Percentiles rank a stretch among this genome's conserved stretches.
Evolutionary conservation across 2,888 invertebrate genomes (phyloP).

Genomic region (Buathra laborator): DNA sequence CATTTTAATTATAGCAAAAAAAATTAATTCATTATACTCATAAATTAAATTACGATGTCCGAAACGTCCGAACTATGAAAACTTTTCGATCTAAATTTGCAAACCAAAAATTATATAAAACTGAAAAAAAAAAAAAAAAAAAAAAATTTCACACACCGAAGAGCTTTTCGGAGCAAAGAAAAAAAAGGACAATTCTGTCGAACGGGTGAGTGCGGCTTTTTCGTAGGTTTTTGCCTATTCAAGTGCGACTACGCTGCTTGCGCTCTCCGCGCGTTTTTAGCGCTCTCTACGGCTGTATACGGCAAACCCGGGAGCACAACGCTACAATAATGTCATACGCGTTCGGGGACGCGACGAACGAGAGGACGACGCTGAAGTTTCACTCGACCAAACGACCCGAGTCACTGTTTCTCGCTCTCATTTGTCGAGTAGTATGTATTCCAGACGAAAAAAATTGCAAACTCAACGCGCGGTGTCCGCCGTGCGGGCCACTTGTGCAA

Average conservation of each 20-base stretch:
- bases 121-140: too few species aligned
- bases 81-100: too few species aligned
- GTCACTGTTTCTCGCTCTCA: neutral
- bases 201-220: neutral
- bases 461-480: slow-evolving; percentile 56
- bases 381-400: slow-evolving; percentile 48
- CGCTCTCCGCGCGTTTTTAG: slow-evolving; percentile 42
- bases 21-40: neutral
- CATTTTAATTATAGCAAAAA: neutral
- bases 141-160: too few species aligned
- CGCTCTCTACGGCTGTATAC: neutral
- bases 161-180: too few species aligned
- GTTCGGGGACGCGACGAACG: slow-evolving; percentile 7
- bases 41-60: neutral
- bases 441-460: slow-evolving; percentile 59
- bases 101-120: too few species aligned
- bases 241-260: slow-evolving; percentile 15
- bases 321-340: slow-evolving; percentile 54
- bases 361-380: slow-evolving; percentile 6
- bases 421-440: neutral
- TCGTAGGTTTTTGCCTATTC: neutral
- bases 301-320: slow-evolving; percentile 26
- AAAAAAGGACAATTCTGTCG: too few species aligned
- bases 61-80: neutral
- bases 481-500: slow-evolving; percentile 64